Conservation (phyloP, 2,888 invertebrate species). For the Resseliella maxima region DNA sequence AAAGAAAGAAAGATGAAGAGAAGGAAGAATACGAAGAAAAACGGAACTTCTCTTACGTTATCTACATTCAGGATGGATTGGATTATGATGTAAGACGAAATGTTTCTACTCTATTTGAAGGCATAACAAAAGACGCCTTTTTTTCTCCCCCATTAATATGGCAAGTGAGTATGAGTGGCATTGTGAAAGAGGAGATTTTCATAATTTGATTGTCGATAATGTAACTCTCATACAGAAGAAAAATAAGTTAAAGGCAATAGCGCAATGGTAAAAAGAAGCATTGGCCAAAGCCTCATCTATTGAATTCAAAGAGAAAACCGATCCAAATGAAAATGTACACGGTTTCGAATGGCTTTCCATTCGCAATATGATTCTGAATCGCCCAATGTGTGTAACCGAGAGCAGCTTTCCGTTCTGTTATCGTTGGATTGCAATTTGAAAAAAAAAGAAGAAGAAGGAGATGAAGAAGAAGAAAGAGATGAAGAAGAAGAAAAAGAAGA, state of each 20-base stretch:
- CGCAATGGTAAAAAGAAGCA: neutral
- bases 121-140: slow-evolving; percentile 29
- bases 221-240: neutral
- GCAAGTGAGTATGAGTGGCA: neutral
- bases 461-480: too few relatives aligned
- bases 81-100: slow-evolving; percentile 38
- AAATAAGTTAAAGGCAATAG: neutral
- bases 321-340: slow-evolving; percentile 4
- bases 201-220: slow-evolving; percentile 51
- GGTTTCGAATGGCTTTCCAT: neutral
- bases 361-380: slow-evolving; percentile 12
- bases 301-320: neutral
- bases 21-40: neutral
- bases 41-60: neutral
- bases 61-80: slow-evolving; percentile 5
- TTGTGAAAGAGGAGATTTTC: slow-evolving; percentile 39
- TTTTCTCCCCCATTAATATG: slow-evolving; percentile 29
- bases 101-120: slow-evolving; percentile 19
- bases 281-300: neutral
- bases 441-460: neutral
- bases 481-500: neutral
- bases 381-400: slow-evolving; percentile 3
- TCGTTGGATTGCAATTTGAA: neutral
- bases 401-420: neutral
- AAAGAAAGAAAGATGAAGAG: neutral